These are phyloP conservation scores for Heterohyrax brucei DNA, from an alignment of 2,797 vertebrate genomes.

Conservation along the genomic window DNA sequence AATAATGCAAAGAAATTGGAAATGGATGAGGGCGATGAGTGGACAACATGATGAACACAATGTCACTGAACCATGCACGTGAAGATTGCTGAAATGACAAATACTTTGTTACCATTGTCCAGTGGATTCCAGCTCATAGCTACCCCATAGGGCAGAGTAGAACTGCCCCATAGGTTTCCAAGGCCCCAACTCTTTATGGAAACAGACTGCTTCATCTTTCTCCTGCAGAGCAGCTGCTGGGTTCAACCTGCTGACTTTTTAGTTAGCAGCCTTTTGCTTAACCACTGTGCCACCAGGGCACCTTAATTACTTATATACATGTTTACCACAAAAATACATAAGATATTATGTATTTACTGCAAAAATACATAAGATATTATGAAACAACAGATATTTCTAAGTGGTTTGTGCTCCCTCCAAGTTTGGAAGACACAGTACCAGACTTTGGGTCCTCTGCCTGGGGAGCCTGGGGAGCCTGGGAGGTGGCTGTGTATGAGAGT, in stretches of 20 bases:
- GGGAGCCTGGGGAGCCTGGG: neutral
- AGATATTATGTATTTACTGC: no score
- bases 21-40: neutral
- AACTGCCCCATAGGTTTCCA: neutral
- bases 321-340: no score
- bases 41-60: neutral
- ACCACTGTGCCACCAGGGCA: neutral
- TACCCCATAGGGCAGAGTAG: neutral
- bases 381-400: neutral
- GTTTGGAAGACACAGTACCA: neutral
- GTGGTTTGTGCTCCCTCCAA: neutral
- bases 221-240: neutral
- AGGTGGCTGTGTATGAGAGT: neutral
- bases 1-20: neutral
- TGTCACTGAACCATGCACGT: neutral
- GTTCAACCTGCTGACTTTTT: neutral
- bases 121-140: neutral
- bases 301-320: neutral
- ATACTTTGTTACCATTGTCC: neutral
- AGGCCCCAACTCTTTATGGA: neutral
- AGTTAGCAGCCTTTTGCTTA: neutral
- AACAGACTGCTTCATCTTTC: neutral
- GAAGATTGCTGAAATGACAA: neutral
- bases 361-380: no score
- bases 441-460: neutral